Conservation (phyloP, 30 jellyfish, hydroid and myxozoan species). For the Hydra vulgaris region DNA sequence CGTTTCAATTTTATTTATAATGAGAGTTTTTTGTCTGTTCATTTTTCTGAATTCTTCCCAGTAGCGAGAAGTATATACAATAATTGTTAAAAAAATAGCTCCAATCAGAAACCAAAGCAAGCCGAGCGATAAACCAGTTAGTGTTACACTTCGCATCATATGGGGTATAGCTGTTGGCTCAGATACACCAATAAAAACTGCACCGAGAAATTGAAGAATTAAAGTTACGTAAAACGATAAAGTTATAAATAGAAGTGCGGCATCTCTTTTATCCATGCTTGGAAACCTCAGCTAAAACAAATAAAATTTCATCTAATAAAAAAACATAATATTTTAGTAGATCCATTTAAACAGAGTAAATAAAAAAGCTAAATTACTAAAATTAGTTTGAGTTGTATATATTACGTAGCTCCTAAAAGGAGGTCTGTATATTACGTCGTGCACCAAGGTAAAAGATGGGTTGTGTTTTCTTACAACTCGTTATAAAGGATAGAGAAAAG, state of each 20-base stretch:
- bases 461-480: no score
- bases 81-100: constrained; percentile 50
- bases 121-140: constrained; percentile 85
- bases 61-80: constrained; percentile 64
- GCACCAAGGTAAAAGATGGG: no score
- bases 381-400: background rate
- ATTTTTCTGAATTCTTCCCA: constrained; percentile 61
- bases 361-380: no score
- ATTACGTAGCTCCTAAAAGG: no score
- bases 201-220: constrained; percentile 69
- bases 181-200: constrained; percentile 61
- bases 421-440: no score
- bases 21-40: constrained; percentile 51
- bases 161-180: constrained; percentile 42
- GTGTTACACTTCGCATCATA: constrained; percentile 43
- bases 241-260: constrained; percentile 40
- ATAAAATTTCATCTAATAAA: no score
- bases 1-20: no score
- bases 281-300: constrained; percentile 41
- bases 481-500: no score
- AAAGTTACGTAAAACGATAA: constrained; percentile 52
- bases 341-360: no score
- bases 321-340: no score
- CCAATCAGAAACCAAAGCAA: constrained; percentile 82
- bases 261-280: constrained; percentile 49